Evolutionary conservation across 2,888 invertebrate species (phyloP).

Genomic region (Tetragonisca angustula): DNA sequence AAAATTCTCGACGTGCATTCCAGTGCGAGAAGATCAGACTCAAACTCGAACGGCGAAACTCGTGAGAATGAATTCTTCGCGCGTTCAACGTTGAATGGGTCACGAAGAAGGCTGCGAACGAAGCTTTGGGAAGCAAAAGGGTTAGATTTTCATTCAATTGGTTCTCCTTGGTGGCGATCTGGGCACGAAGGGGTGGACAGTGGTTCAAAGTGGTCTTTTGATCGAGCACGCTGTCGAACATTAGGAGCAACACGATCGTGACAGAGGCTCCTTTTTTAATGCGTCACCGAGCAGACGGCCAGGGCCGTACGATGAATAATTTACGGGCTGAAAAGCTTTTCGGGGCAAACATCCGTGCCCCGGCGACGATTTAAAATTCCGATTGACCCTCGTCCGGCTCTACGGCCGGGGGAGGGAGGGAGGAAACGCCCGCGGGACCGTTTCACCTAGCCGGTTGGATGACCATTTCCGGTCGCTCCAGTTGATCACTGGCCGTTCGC

Average conservation of each 20-base stretch:
- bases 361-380: conserved; percentile 78
- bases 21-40: no score
- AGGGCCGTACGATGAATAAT: conserved; percentile 77
- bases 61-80: no score
- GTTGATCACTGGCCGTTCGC: conserved; percentile 27
- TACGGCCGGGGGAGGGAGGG: conserved; percentile 18
- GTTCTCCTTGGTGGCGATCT: not conserved
- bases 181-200: not conserved
- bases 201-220: conserved; percentile 32
- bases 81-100: no score
- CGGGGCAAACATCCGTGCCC: conserved; percentile 71
- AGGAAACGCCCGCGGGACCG: conserved; percentile 33
- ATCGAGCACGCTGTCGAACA: conserved; percentile 46
- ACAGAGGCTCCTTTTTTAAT: conserved; percentile 37
- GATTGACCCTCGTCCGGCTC: conserved; percentile 70
- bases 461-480: conserved; percentile 38
- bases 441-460: not conserved
- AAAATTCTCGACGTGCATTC: no score
- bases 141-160: not conserved
- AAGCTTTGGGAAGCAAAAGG: not conserved
- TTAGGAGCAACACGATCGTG: conserved; percentile 42
- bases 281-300: conserved; percentile 34
- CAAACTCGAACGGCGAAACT: no score
- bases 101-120: no score
- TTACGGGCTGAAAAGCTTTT: conserved; percentile 79